Evolutionary conservation across 2,888 invertebrate species (phyloP), one percentile per base, ranked within the genome.

Genomic region (Muscina levida): DNA sequence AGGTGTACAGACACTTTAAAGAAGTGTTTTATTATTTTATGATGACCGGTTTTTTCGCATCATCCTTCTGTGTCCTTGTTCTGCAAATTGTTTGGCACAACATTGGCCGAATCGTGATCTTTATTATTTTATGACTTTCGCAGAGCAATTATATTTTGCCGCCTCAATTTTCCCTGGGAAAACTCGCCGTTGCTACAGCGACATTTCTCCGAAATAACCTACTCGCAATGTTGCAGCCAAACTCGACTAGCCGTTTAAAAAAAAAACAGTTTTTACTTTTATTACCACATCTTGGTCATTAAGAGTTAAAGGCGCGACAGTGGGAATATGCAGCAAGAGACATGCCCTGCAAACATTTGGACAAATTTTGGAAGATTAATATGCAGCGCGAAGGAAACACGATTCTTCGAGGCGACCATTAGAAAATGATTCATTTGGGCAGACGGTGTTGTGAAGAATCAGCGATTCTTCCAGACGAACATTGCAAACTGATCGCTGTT

Each of bases 81-180:
- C 15, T 39, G 15, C 24, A 77, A 65, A 67, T 67, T 59, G 26
- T 26, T 71, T 39, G 39, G 19, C 42, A 26, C 37, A 56, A 72
- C 67, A 72, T 59, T 44, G 37, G 44, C 65, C 66, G 66, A 74
- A 46, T 71, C 65, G 19, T 51, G 26, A 67, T 0, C 15, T 59
- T 15, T 44, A 72, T 56, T 37, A 48, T 15, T 48, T 68, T 53
- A 42, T 68, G 37, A 22, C 48, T 19, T 57, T 56, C 37, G 70
- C 70, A 66, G 24, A 71, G 44, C 77, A 71, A 80, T 80, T 77
- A 80, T 70, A 76, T 70, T 22, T 65, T 57, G 46, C 62, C 76
- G 74, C 72, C 75, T 8, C 53, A 59, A 67, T 48, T 48, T 39
- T 48, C 13, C 17, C 15, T 39, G 15, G 17, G 24, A 42, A 51